A percentile compares a stretch with the other conserved stretches of the same genome.
These are phyloP conservation scores for Sympetrum striolatum DNA, from an alignment of 2,888 invertebrate species.

Conservation along the genomic window DNA sequence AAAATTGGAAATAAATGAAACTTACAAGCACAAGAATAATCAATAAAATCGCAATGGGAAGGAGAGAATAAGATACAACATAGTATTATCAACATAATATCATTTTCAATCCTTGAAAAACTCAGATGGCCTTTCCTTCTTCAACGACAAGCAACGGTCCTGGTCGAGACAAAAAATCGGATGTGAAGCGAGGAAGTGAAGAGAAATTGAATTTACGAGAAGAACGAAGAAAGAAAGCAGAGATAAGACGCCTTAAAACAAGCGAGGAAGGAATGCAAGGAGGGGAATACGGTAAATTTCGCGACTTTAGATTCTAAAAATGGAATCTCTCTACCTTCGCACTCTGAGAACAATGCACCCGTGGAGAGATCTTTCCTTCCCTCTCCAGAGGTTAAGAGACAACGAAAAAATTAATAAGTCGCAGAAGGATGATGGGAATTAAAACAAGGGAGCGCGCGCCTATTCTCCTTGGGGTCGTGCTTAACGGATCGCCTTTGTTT, in stretches of 20 bases:
- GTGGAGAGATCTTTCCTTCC: not conserved
- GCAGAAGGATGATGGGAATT: not conserved
- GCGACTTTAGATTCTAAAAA: not conserved
- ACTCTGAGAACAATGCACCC: not conserved
- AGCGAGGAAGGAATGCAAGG: not conserved
- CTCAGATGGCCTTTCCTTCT: too few relatives aligned
- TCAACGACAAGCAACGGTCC: too few relatives aligned
- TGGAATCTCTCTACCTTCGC: not conserved
- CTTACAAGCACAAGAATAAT: too few relatives aligned
- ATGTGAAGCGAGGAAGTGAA: not conserved
- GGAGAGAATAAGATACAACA: too few relatives aligned
- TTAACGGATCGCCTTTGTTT: not conserved
- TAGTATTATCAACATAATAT: too few relatives aligned
- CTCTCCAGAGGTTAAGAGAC: not conserved
- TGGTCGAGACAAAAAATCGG: not conserved
- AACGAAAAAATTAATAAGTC: not conserved
- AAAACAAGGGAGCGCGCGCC: not conserved
- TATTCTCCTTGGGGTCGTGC: not conserved
- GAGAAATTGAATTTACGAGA: not conserved
- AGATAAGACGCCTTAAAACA: not conserved
- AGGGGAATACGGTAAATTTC: not conserved
- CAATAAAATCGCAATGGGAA: too few relatives aligned
- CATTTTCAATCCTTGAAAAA: too few relatives aligned
- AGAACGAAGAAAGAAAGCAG: not conserved
- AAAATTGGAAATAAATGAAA: too few relatives aligned